These are phyloP conservation scores for Zaprionus kolodkinae DNA, from an alignment of 1,140 invertebrate genomes.

Conservation along the genomic window DNA sequence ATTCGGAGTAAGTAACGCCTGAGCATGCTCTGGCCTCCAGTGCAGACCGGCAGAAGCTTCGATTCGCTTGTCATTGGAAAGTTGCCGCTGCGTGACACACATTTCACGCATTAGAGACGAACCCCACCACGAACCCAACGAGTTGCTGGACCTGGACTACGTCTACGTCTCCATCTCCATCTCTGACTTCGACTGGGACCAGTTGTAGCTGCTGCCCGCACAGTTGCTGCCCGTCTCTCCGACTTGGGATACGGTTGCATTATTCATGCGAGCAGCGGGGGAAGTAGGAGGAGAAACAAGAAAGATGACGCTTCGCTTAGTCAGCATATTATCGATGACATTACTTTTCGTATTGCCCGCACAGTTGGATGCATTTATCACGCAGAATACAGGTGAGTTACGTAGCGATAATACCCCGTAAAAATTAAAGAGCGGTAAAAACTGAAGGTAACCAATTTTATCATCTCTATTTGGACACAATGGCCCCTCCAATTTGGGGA, in stretches of 20 bases:
- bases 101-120: constrained; percentile 75
- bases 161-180: neutral
- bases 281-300: constrained; percentile 25
- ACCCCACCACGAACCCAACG: constrained; percentile 9
- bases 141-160: neutral
- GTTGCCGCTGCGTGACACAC: constrained; percentile 78
- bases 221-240: neutral
- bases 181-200: neutral
- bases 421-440: constrained; percentile 6
- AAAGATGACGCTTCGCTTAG: constrained; percentile 78
- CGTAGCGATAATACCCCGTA: constrained; percentile 20
- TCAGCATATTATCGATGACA: constrained; percentile 72
- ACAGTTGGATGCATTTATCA: constrained; percentile 80
- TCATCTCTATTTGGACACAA: neutral
- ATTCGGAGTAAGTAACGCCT: constrained; percentile 49
- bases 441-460: neutral
- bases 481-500: neutral
- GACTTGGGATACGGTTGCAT: constrained; percentile 27
- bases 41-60: constrained; percentile 41
- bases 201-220: neutral
- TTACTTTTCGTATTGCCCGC: constrained; percentile 69
- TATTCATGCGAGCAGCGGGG: constrained; percentile 58
- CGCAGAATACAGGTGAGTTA: constrained; percentile 72
- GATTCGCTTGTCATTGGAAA: constrained; percentile 78
- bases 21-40: constrained; percentile 62